Conservation (phyloP, 2,888 invertebrate genomes). For the Stegophylla sp. region DNA sequence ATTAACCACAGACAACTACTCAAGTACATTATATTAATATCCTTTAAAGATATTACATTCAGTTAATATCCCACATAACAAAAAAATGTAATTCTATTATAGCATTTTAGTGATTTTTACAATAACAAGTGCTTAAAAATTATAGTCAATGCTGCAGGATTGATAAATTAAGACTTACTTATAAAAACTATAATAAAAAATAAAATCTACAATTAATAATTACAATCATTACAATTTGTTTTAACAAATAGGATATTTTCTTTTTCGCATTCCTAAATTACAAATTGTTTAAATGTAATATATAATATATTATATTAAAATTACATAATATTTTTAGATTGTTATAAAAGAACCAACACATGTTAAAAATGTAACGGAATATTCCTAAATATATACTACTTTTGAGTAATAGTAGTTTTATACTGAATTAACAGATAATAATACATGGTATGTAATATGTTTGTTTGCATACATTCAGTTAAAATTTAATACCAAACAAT, state of each 20-base stretch:
- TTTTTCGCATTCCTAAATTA: not conserved
- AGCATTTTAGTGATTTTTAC: conserved; percentile 14
- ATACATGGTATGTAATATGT: not conserved
- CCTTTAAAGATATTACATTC: not conserved
- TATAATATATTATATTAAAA: not conserved
- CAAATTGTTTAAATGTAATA: not conserved
- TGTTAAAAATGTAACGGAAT: not conserved
- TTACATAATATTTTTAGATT: not conserved
- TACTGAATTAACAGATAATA: not conserved
- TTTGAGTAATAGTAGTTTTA: not conserved
- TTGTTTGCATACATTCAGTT: not conserved
- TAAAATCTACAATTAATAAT: not conserved
- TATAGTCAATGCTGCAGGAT: not conserved
- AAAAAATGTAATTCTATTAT: not conserved
- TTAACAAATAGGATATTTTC: not conserved
- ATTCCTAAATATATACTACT: not conserved
- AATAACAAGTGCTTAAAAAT: conserved; percentile 37
- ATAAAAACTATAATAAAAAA: not conserved
- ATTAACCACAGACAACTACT: not conserved
- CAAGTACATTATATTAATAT: not conserved
- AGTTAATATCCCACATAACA: not conserved
- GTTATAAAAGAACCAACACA: not conserved
- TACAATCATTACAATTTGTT: not conserved
- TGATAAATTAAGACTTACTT: not conserved
- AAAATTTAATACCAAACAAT: not conserved